Evolutionary conservation across 2,888 invertebrate genomes (phyloP), one percentile per base, ranked within the genome.

Genomic region (Electrophaes corylata): DNA sequence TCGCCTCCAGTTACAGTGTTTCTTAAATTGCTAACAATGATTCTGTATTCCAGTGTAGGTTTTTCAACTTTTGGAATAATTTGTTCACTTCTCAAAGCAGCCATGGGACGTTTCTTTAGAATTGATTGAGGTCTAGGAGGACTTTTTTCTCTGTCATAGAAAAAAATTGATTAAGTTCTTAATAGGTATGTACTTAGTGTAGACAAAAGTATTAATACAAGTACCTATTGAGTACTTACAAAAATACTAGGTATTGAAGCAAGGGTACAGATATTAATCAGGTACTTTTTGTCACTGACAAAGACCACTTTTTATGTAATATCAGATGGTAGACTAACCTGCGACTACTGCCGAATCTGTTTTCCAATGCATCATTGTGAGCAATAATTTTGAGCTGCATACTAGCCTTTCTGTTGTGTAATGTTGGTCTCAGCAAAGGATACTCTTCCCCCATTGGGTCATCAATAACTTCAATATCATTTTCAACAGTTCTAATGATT

Each of bases 11-110:
- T 97, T 3, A 98, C 98, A 66, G 95, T 95, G 19, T 93, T 92
- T 73, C 97, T 96, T 63, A 98, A 93, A 92, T 98, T 98, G 66
- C 98, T 97, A 1, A 98, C 97, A 51, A 97, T 95, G 76, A 98
- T 96, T 73, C 97, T 93, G 82, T 95, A 97, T 41, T 98, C 97
- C 3, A 94, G 87, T 37, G 64, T 57, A 23, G 84, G 77, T 59
- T 85, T 88, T 23, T 90, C 88, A 19, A 68, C 6, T 62, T 79
- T 84, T 52, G 83, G 83, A 4, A 65, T 49, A 60, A 82, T 81
- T 50, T 81, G 77, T 31, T 89, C 86, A 71, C 70, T 79, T 66
- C 83, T 77, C 51, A 88, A 60, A 41, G 91, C 88, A 19, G 87
- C 90, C 87, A 88, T 89, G 8, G 91, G 88, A 11, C 92, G 81